Conservation (phyloP, 2,113 vertebrate species). For the Rhabdomys dilectus region DNA sequence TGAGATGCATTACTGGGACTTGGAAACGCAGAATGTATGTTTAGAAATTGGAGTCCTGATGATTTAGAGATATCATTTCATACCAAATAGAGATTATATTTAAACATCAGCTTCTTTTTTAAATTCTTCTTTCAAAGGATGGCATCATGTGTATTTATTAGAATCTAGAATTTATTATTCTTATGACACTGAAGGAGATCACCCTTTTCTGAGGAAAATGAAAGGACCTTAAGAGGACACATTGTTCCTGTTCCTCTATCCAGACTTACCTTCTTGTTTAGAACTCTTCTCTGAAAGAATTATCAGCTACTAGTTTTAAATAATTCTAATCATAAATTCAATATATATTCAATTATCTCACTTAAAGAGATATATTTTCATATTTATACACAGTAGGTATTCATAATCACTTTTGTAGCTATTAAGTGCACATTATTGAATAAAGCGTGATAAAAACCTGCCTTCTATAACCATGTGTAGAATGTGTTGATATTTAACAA, state of each 20-base stretch:
- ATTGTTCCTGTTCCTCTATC: not conserved
- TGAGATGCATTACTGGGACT: constrained; percentile 11
- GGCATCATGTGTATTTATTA: not conserved
- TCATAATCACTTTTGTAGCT: not conserved
- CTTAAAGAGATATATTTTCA: not conserved
- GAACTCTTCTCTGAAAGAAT: constrained; percentile 8
- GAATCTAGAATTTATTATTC: not conserved
- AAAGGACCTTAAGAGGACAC: not conserved
- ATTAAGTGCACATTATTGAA: not conserved
- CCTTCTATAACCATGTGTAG: not conserved
- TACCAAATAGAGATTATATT: constrained; percentile 15
- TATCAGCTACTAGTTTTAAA: not conserved
- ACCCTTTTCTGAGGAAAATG: not conserved
- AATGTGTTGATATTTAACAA: not conserved
- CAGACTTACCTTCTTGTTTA: not conserved
- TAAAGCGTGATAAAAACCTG: not conserved
- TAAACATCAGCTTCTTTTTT: constrained; percentile 1
- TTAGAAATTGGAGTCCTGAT: not conserved
- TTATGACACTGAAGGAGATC: not conserved
- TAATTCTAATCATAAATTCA: not conserved
- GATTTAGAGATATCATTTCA: not conserved
- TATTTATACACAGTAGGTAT: not conserved
- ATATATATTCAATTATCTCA: not conserved
- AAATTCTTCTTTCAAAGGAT: constrained; percentile 21
- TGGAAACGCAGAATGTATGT: not conserved